Conservation (phyloP, 2,888 invertebrate genomes). For the Adelphocoris suturalis region DNA sequence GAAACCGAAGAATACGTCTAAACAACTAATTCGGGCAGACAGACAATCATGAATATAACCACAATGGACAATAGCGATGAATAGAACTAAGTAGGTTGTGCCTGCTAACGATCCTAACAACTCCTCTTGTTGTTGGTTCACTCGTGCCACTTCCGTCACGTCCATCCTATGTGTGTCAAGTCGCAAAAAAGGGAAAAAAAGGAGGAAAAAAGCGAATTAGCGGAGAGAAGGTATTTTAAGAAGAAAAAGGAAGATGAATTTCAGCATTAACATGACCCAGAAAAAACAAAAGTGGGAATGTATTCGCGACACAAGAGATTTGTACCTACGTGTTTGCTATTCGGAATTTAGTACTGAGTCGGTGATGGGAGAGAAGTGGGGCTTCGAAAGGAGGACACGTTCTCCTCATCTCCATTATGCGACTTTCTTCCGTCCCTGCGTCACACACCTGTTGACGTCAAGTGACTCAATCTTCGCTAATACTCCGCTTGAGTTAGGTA, state of each 20-base stretch:
- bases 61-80: not conserved
- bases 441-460: not conserved
- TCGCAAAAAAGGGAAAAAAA: not conserved
- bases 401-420: not conserved
- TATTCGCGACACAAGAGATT: not conserved
- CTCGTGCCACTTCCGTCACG: not conserved
- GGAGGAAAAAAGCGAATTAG: not conserved
- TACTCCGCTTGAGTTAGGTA: not conserved
- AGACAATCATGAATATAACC: slow-evolving; percentile 6
- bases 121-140: slow-evolving; percentile 17
- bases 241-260: not conserved
- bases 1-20: too few relatives aligned
- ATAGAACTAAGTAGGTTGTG: not conserved
- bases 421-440: not conserved
- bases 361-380: not conserved
- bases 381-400: not conserved
- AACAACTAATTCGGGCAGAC: too few relatives aligned
- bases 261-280: not conserved
- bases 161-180: not conserved
- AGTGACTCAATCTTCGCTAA: slow-evolving; percentile 14
- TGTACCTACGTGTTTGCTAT: not conserved
- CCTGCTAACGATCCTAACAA: slow-evolving; percentile 7
- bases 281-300: not conserved
- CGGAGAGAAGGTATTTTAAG: slow-evolving; percentile 19
- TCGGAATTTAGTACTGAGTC: not conserved